Conservation (phyloP, 2,888 invertebrate genomes). For the Ochlodes sylvanus region DNA sequence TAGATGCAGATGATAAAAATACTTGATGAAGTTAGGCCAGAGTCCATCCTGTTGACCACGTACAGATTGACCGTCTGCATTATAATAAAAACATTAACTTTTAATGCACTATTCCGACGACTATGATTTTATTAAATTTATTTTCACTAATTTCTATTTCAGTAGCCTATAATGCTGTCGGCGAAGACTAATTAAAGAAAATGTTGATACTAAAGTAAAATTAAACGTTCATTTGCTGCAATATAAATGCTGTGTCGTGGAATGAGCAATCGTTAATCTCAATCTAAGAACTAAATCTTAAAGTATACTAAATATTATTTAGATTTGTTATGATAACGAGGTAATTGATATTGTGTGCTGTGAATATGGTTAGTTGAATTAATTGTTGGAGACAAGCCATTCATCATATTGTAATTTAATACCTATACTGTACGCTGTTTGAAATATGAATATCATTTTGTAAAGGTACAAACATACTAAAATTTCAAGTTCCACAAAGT, state of each 20-base stretch:
- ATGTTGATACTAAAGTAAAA: neutral
- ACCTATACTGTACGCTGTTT: neutral
- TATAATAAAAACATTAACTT: too few species aligned
- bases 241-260: neutral
- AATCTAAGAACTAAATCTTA: conserved; percentile 9
- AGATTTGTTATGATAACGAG: conserved; percentile 20
- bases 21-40: too few species aligned
- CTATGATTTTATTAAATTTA: too few species aligned
- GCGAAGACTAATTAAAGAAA: too few species aligned
- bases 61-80: too few species aligned
- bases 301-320: conserved; percentile 19
- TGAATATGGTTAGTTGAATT: too few species aligned
- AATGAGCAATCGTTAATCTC: conserved; percentile 24
- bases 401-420: conserved; percentile 1
- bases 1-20: too few species aligned
- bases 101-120: too few species aligned
- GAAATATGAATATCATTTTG: neutral
- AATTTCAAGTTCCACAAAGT: too few species aligned
- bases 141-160: too few species aligned
- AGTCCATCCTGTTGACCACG: too few species aligned
- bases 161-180: too few species aligned
- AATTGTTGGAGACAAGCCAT: neutral
- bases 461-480: neutral
- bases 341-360: conserved; percentile 8
- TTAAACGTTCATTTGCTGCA: neutral